Percentiles rank a stretch among this genome's conserved stretches.
These are phyloP conservation scores for Drosophila conformis DNA, from an alignment of 2,888 invertebrate species.

Conservation along the genomic window DNA sequence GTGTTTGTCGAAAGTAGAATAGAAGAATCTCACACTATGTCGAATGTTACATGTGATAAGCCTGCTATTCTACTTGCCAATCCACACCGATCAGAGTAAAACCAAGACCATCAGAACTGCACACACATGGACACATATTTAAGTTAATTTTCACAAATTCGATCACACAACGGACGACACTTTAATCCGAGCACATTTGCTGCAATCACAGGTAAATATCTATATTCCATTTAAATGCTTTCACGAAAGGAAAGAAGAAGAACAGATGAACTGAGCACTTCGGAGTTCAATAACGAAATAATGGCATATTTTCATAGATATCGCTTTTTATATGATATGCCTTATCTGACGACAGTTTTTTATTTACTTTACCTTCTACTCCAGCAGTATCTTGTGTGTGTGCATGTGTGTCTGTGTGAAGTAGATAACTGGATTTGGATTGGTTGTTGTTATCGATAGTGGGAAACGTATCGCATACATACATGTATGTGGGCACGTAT, in stretches of 20 bases:
- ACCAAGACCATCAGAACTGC: not conserved
- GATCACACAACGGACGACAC: constrained; percentile 11
- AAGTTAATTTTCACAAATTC: not conserved
- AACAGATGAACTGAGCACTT: constrained; percentile 59
- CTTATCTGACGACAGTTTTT: constrained; percentile 69
- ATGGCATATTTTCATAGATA: constrained; percentile 80
- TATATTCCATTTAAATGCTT: constrained; percentile 3
- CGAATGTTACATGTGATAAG: constrained; percentile 72
- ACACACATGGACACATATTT: not conserved
- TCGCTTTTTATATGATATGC: constrained; percentile 79
- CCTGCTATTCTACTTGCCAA: constrained; percentile 80
- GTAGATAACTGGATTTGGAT: constrained; percentile 80
- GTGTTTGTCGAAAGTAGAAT: constrained; percentile 80
- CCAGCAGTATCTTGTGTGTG: constrained; percentile 47
- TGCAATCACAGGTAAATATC: constrained; percentile 16
- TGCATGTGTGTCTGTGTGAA: constrained; percentile 33
- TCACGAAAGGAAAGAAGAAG: constrained; percentile 1
- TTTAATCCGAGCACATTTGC: constrained; percentile 22
- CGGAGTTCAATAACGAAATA: constrained; percentile 80
- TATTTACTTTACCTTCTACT: constrained; percentile 74
- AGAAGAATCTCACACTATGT: constrained; percentile 76
- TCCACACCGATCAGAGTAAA: constrained; percentile 49
- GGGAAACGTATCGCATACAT: constrained; percentile 40
- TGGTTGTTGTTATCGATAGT: constrained; percentile 74
- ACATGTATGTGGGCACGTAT: constrained; percentile 1